phyloP scores from a whole-genome alignment of 2,797 vertebrate species.

The Chaetophractus vellerosus region DNA sequence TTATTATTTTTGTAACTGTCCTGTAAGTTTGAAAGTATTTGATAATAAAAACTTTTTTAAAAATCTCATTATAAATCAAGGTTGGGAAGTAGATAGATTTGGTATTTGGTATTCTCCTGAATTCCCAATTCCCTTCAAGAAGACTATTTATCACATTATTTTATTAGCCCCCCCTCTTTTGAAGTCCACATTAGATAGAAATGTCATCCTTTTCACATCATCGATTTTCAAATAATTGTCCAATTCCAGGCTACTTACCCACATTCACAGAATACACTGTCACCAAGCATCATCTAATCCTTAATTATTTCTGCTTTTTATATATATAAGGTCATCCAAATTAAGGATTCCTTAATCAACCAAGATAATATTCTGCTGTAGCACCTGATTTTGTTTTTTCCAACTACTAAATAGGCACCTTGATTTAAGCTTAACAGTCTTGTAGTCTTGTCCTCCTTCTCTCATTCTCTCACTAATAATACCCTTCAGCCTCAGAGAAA shows the following conservation, averaged over 20 bases:
- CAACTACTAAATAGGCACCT: constrained; percentile 8
- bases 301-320: constrained; percentile 13
- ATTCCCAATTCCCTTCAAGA: neutral
- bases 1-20: too few species aligned
- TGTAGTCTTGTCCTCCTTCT: too few species aligned
- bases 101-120: neutral
- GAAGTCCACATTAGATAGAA: constrained; percentile 44
- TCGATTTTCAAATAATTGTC: constrained; percentile 31
- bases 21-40: too few species aligned
- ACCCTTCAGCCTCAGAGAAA: constrained; percentile 13
- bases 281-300: neutral
- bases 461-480: constrained; percentile 15
- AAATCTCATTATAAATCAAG: constrained; percentile 40
- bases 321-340: constrained; percentile 9
- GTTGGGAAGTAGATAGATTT: neutral
- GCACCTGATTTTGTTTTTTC: neutral
- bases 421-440: constrained; percentile 23
- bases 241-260: neutral
- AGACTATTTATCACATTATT: neutral
- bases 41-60: too few species aligned
- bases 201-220: neutral
- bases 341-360: neutral
- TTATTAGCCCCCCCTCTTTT: neutral
- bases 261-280: neutral
- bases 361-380: neutral